Conservation (phyloP, 2,888 invertebrate species). For the Himalopsyche kuldschensis region DNA sequence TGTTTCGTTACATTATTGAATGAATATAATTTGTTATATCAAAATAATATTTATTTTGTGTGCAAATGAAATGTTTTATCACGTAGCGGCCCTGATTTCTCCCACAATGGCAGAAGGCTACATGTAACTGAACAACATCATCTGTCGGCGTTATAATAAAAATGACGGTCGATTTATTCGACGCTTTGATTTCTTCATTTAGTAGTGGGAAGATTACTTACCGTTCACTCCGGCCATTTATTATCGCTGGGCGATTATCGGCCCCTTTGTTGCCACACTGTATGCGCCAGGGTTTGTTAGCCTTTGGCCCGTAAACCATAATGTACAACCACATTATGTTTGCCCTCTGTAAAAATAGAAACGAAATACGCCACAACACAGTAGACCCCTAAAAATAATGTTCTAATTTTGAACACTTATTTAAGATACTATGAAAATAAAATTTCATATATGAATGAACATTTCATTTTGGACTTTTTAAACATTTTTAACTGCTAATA, state of each 20-base stretch:
- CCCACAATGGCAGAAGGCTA: neutral
- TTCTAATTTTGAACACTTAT: too few species aligned
- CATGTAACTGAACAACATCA: constrained; percentile 1
- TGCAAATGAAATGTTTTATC: too few species aligned
- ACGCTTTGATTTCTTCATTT: constrained; percentile 34
- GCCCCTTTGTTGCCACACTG: constrained; percentile 8
- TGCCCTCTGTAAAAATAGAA: too few species aligned
- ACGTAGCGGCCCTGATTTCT: neutral
- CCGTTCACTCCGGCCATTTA: constrained; percentile 6
- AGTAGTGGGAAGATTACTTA: constrained; percentile 13
- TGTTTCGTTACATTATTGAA: too few species aligned
- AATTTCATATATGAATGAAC: too few species aligned
- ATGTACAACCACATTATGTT: neutral
- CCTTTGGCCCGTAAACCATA: neutral
- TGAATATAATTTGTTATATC: too few species aligned
- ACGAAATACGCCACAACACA: too few species aligned
- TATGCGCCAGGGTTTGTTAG: neutral
- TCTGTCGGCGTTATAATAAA: constrained; percentile 31
- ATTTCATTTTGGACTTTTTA: too few species aligned
- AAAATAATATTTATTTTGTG: too few species aligned
- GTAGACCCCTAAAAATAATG: too few species aligned
- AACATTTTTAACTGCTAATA: too few species aligned
- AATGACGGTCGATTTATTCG: constrained; percentile 28
- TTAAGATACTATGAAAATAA: too few species aligned
- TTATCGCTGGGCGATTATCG: constrained; percentile 9